Conservation (phyloP, 2,888 invertebrate genomes). For the Cristatella mucedo region DNA sequence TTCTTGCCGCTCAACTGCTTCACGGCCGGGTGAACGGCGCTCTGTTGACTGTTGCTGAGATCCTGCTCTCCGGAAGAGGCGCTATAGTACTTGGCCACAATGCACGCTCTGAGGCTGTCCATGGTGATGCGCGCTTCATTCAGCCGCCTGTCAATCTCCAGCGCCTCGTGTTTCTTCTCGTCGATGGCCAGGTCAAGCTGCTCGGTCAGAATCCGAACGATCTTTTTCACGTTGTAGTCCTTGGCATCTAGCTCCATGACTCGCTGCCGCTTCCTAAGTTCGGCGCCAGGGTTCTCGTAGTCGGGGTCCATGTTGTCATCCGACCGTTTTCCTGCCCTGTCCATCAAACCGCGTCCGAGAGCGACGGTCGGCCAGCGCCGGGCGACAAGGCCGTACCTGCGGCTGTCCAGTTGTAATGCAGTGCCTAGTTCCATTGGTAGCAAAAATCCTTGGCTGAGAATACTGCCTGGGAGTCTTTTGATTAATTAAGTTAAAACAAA, state of each 20-base stretch:
- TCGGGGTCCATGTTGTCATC: slow-evolving; percentile 8
- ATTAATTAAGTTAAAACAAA: no score
- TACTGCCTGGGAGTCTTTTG: no score
- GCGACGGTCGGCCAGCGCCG: no score
- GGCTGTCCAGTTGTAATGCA: no score
- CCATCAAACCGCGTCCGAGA: no score
- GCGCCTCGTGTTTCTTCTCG: slow-evolving; percentile 53
- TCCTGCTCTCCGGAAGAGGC: slow-evolving; percentile 15
- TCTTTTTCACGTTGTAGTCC: slow-evolving; percentile 25
- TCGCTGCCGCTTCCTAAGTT: background rate
- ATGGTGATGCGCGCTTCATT: slow-evolving; percentile 21
- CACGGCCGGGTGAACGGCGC: slow-evolving; percentile 54
- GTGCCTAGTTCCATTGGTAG: no score
- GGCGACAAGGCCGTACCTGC: no score
- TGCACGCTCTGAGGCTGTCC: slow-evolving; percentile 31
- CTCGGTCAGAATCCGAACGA: slow-evolving; percentile 47
- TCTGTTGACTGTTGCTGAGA: slow-evolving; percentile 14
- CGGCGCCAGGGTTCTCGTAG: slow-evolving; percentile 2
- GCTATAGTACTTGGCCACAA: slow-evolving; percentile 29
- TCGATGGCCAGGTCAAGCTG: slow-evolving; percentile 58
- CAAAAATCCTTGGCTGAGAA: no score
- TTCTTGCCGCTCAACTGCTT: slow-evolving; percentile 14
- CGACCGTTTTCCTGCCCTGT: no score
- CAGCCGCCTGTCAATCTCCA: slow-evolving; percentile 47
- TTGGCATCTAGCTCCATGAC: no score